Percentiles rank a stretch among this genome's conserved stretches.
phyloP scores from a whole-genome alignment of 2,113 vertebrate genomes.

The Entelurus aequoreus region DNA sequence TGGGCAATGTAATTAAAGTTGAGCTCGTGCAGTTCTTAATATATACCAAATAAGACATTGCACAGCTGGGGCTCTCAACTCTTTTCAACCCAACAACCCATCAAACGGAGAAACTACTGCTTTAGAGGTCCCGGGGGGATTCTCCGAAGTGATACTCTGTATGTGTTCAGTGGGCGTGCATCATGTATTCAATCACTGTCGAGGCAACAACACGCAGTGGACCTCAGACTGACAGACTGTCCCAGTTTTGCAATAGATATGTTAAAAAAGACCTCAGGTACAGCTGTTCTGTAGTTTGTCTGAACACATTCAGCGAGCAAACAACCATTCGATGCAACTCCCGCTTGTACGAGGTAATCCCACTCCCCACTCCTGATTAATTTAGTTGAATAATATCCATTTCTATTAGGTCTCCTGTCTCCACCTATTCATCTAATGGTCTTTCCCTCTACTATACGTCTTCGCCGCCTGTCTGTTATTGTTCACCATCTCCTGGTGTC shows the following conservation, averaged over 20 bases:
- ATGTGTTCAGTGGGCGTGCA: not conserved
- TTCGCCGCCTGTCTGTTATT: slow-evolving; percentile 42
- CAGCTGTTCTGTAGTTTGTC: not conserved
- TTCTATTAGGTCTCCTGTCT: slow-evolving; percentile 24
- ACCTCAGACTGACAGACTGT: slow-evolving; percentile 1
- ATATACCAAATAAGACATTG: not conserved
- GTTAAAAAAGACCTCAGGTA: slow-evolving; percentile 3
- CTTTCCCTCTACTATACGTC: slow-evolving; percentile 20
- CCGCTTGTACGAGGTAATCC: not conserved
- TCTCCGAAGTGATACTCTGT: slow-evolving; percentile 5
- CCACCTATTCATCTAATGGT: slow-evolving; percentile 43
- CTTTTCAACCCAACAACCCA: slow-evolving; percentile 1
- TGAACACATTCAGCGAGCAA: slow-evolving; percentile 28
- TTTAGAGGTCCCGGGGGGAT: slow-evolving; percentile 6
- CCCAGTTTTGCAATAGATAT: slow-evolving; percentile 18
- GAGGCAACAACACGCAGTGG: not conserved
- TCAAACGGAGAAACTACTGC: slow-evolving; percentile 1
- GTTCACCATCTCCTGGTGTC: slow-evolving; percentile 30
- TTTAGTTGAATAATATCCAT: slow-evolving; percentile 21
- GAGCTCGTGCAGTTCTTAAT: slow-evolving; percentile 7
- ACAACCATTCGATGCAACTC: not conserved
- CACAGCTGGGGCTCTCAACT: not conserved
- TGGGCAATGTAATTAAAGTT: slow-evolving; percentile 33
- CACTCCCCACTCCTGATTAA: slow-evolving; percentile 30
- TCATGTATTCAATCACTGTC: not conserved